A percentile compares a stretch with the other conserved stretches of the same genome.
Evolutionary conservation across 2,888 invertebrate genomes (phyloP).

Genomic region (Agrochola litura): DNA sequence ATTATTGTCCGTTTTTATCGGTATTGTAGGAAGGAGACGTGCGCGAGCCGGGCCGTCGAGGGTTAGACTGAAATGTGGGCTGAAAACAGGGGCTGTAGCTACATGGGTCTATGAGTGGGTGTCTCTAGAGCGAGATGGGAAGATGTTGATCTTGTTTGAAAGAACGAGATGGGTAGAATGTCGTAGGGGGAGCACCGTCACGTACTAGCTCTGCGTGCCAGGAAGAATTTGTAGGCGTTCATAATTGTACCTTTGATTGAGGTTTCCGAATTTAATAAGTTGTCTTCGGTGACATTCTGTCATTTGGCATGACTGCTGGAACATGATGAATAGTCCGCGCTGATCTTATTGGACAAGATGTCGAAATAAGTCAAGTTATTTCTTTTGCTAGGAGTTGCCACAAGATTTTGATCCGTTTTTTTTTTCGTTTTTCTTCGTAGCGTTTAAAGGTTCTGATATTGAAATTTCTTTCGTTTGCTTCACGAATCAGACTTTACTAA

Average conservation of each 20-base stretch:
- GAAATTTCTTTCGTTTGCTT: background rate
- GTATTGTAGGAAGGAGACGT: constrained; percentile 63
- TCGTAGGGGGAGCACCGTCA: constrained; percentile 77
- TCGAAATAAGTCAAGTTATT: background rate
- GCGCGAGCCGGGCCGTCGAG: constrained; percentile 69
- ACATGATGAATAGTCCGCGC: constrained; percentile 42
- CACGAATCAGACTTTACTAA: background rate
- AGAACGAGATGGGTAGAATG: constrained; percentile 68
- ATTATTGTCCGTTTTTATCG: constrained; percentile 66
- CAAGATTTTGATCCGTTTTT: background rate
- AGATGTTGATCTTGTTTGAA: constrained; percentile 47
- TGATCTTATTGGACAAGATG: background rate
- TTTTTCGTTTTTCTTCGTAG: background rate
- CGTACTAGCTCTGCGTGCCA: constrained; percentile 77
- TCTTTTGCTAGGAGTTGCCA: background rate
- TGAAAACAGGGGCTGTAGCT: constrained; percentile 83
- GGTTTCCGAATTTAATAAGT: constrained; percentile 84
- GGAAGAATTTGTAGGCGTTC: constrained; percentile 87
- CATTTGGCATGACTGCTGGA: constrained; percentile 47
- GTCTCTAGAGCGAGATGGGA: constrained; percentile 76
- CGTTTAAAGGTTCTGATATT: background rate
- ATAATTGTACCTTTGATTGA: constrained; percentile 84
- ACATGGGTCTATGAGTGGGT: constrained; percentile 81
- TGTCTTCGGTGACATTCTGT: constrained; percentile 63
- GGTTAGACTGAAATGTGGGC: constrained; percentile 83